Conservation (phyloP, 2,888 invertebrate genomes). For the Lasiommata megera region DNA sequence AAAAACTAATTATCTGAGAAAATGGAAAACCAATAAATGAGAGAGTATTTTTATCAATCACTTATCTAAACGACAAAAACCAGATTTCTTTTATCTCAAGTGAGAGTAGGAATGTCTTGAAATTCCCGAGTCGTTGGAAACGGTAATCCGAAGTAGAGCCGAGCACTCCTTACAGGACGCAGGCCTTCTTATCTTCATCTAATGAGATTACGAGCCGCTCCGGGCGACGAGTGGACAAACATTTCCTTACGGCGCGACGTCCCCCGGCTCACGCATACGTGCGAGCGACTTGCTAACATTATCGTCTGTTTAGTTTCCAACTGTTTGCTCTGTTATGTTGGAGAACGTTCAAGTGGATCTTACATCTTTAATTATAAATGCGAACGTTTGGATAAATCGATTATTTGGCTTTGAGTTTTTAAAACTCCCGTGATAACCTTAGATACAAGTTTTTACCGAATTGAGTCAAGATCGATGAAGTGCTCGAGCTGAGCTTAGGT, state of each 20-base stretch:
- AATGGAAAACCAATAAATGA: neutral
- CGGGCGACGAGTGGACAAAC: constrained; percentile 15
- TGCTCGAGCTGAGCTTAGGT: too few species aligned
- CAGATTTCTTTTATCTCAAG: neutral
- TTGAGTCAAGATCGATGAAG: too few species aligned
- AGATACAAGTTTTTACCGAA: too few species aligned
- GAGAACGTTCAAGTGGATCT: neutral
- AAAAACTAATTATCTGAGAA: neutral
- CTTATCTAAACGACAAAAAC: neutral
- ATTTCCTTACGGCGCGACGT: constrained; percentile 9
- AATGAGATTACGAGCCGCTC: constrained; percentile 18
- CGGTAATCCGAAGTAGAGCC: neutral
- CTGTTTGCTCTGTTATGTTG: neutral
- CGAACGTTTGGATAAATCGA: too few species aligned
- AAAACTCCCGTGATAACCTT: too few species aligned
- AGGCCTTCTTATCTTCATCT: constrained; percentile 23
- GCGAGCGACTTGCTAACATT: neutral
- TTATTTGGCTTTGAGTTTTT: too few species aligned
- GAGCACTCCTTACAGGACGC: neutral
- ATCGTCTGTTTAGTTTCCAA: neutral
- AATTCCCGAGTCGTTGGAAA: neutral
- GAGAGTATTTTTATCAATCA: neutral
- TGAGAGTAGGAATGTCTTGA: neutral
- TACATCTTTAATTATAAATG: too few species aligned
- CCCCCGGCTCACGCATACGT: neutral